Evolutionary conservation across 2,113 vertebrate species (phyloP).

Genomic region (Ornithorhynchus anatinus): DNA sequence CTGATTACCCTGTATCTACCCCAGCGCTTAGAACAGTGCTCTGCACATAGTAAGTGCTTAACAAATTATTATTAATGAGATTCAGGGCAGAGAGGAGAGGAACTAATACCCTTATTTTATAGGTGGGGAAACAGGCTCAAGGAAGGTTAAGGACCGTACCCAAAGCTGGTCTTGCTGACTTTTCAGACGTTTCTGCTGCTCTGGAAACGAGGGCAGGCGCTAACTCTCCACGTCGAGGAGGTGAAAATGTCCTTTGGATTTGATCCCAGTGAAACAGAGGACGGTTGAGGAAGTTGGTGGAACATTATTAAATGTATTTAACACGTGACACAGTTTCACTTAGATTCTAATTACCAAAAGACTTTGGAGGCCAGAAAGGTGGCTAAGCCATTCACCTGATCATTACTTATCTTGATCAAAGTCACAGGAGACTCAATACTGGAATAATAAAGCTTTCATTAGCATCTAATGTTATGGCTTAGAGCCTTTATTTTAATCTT

Average conservation of each 20-base stretch:
- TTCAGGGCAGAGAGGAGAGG: too few relatives aligned
- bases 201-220: not conserved
- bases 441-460: slow-evolving; percentile 39
- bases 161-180: not conserved
- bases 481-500: slow-evolving; percentile 41
- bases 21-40: too few relatives aligned
- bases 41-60: too few relatives aligned
- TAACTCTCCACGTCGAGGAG: not conserved
- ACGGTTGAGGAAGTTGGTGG: not conserved
- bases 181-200: not conserved
- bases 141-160: not conserved
- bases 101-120: not conserved
- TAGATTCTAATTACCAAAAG: slow-evolving; percentile 7
- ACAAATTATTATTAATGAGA: not conserved
- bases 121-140: not conserved
- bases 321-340: slow-evolving; percentile 16
- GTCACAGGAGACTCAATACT: slow-evolving; percentile 23
- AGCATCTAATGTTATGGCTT: slow-evolving; percentile 47
- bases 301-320: slow-evolving; percentile 23
- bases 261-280: not conserved
- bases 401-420: slow-evolving; percentile 46
- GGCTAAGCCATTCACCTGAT: slow-evolving; percentile 25
- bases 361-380: slow-evolving; percentile 36
- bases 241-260: not conserved
- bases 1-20: too few relatives aligned